Percentiles rank a stretch among this genome's conserved stretches.
phyloP scores from a whole-genome alignment of 2,888 invertebrate genomes.

The Cheilosia soror region DNA sequence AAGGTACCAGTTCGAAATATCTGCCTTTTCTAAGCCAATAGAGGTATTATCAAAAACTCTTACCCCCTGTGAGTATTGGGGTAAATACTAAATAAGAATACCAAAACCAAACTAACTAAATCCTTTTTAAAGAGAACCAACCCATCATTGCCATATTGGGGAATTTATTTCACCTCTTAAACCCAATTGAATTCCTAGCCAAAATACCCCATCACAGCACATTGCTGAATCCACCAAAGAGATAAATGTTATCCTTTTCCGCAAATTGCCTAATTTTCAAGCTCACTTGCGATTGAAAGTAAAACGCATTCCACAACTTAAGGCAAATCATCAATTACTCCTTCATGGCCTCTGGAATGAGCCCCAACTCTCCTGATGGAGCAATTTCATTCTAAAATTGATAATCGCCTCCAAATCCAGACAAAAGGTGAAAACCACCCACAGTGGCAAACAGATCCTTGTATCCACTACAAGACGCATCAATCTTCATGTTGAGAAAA shows the following conservation, averaged over 20 bases:
- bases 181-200: background rate
- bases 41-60: too few relatives aligned
- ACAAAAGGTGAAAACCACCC: slow-evolving; percentile 60
- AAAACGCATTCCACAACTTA: slow-evolving; percentile 32
- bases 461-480: slow-evolving; percentile 47
- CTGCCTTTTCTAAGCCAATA: too few relatives aligned
- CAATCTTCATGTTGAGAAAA: slow-evolving; percentile 54
- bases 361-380: slow-evolving; percentile 2
- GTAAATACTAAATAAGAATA: too few relatives aligned
- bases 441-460: slow-evolving; percentile 13
- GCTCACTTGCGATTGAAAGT: slow-evolving; percentile 59
- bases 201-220: background rate
- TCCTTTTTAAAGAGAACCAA: background rate
- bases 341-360: background rate
- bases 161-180: slow-evolving; percentile 2
- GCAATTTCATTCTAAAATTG: slow-evolving; percentile 66
- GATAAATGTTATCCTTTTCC: slow-evolving; percentile 48
- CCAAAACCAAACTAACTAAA: background rate
- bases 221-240: background rate
- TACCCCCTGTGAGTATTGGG: too few relatives aligned
- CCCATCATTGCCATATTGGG: background rate
- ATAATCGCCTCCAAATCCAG: slow-evolving; percentile 60
- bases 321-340: slow-evolving; percentile 49
- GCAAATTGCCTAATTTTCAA: slow-evolving; percentile 64
- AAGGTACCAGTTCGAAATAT: too few relatives aligned